A percentile compares a stretch with the other conserved stretches of the same genome.
Conservation (phyloP, 2,888 invertebrate genomes). For the Lutraria lutraria region DNA sequence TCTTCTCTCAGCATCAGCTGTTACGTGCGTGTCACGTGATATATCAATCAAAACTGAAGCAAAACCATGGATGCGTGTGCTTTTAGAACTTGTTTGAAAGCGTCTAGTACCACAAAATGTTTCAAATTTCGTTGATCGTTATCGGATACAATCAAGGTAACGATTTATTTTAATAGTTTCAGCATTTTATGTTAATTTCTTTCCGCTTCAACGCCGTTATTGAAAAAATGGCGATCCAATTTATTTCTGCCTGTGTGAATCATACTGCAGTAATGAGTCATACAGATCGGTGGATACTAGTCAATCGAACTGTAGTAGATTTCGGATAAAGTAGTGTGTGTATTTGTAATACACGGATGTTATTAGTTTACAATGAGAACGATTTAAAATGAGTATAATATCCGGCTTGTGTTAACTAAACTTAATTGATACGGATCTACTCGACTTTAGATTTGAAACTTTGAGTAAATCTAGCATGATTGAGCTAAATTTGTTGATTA, state of each 20-base stretch:
- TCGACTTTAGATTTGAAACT: no score
- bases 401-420: background rate
- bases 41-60: constrained; percentile 26
- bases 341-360: constrained; percentile 13
- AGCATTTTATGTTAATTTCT: background rate
- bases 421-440: background rate
- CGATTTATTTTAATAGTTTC: background rate
- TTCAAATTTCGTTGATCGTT: background rate
- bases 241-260: background rate
- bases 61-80: constrained; percentile 10
- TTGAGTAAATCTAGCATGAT: background rate
- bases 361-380: background rate
- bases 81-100: background rate
- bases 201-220: background rate
- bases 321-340: constrained; percentile 8
- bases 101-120: background rate
- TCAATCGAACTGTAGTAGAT: constrained; percentile 11
- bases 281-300: background rate
- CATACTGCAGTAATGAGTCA: constrained; percentile 4
- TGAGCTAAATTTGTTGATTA: background rate
- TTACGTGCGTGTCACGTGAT: constrained; percentile 56
- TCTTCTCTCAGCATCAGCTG: constrained; percentile 51
- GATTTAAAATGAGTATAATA: background rate
- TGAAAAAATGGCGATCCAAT: constrained; percentile 10
- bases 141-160: background rate